A percentile compares a stretch with the other conserved stretches of the same genome.
Conservation (phyloP, 2,888 invertebrate species). For the Eilema caniola region DNA sequence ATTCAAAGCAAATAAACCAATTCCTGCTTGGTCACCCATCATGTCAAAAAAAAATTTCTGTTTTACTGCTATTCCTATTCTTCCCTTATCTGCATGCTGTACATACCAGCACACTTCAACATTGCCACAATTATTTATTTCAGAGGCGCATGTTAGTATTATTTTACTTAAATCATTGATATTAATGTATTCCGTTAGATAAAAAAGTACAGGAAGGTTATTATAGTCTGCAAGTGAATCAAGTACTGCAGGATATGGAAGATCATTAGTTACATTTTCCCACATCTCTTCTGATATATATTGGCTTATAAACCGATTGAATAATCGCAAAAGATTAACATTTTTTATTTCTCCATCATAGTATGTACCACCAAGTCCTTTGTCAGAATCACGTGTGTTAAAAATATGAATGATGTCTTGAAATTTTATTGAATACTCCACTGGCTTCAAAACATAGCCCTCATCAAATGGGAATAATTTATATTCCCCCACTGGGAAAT, state of each 20-base stretch:
- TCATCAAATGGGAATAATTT: background rate
- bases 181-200: background rate
- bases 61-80: background rate
- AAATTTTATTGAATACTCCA: background rate
- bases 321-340: background rate
- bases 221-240: background rate
- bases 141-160: background rate
- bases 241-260: background rate
- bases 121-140: constrained; percentile 3
- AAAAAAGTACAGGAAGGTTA: background rate
- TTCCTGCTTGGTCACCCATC: background rate
- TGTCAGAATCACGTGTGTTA: background rate
- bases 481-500: constrained; percentile 2
- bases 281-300: background rate
- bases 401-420: background rate
- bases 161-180: background rate
- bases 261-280: too few relatives aligned
- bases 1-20: background rate
- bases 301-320: background rate
- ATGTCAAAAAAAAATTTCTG: background rate
- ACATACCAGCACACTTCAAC: constrained; percentile 4
- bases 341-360: background rate
- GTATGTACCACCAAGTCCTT: background rate
- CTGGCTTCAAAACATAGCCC: background rate
- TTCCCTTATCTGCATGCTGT: background rate